Evolutionary conservation across 2,888 invertebrate genomes (phyloP).

Genomic region (Zaprionus bogoriensis): DNA sequence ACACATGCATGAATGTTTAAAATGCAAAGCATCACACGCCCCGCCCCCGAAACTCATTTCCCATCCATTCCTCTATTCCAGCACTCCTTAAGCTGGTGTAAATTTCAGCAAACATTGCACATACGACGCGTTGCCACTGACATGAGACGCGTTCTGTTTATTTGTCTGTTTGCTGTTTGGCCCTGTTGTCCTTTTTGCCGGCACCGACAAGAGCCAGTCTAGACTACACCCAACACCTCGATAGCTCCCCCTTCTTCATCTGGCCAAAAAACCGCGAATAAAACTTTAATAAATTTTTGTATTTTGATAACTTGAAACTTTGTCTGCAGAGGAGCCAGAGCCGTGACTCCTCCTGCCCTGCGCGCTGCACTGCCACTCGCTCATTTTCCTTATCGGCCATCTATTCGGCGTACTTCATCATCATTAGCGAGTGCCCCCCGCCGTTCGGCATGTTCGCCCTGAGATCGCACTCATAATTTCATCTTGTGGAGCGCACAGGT

Average conservation of each 20-base stretch:
- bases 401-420: constrained; percentile 67
- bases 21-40: constrained; percentile 43
- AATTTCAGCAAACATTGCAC: constrained; percentile 64
- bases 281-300: constrained; percentile 68
- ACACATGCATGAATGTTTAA: constrained; percentile 17
- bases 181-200: constrained; percentile 22
- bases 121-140: constrained; percentile 43
- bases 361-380: not conserved
- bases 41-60: too few relatives aligned
- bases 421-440: constrained; percentile 53
- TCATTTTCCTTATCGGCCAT: constrained; percentile 7
- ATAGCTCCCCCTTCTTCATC: not conserved
- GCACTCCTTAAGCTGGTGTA: constrained; percentile 38
- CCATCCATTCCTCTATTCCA: not conserved
- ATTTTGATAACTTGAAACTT: constrained; percentile 70
- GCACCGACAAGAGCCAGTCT: constrained; percentile 58
- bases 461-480: constrained; percentile 57
- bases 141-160: constrained; percentile 46
- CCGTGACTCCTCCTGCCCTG: not conserved
- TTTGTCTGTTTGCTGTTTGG: constrained; percentile 53
- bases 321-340: constrained; percentile 46
- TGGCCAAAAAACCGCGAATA: constrained; percentile 10
- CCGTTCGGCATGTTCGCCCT: not conserved
- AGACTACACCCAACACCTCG: constrained; percentile 34
- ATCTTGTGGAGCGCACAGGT: constrained; percentile 31